Base-by-base conservation (phyloP, 2,888 invertebrate species). In the Athetis lepigone region DNA sequence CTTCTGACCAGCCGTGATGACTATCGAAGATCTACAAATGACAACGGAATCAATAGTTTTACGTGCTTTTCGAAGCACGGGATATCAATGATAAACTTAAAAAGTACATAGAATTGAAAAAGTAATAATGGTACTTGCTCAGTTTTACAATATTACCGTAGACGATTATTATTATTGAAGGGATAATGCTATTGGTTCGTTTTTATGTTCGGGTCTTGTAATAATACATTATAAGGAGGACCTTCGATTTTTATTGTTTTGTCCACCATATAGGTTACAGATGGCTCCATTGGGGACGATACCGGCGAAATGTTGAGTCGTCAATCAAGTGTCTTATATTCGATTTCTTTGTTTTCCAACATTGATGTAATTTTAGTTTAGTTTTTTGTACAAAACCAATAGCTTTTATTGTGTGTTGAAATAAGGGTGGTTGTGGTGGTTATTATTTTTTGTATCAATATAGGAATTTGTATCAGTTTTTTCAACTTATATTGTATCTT, bases 241-340 rank as follows among this genome's bases (percentile, higher is more conserved):
- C 39, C 25, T 45, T 56, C 43, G 23, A 16, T 39, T 74, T 51
- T 56, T 72, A 73, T 47, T 69, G 62, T 68, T 58, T 56, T 55
- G 62, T 58, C 54, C 27, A 72, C 42, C 74, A 56, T 40, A 56
- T 74, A 56, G 55, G 59, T 55, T 64, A 33, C 51, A 49, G 29
- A 73, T 51, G 21, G 40, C 37, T 57, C 75, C 73, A 65, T 60
- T 8, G 75, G 70, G 75, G 19, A 62, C 51, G 25, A 45, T 58
- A 57, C 23, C 18, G 40, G 33, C 37, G 47, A 73, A 62, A 71
- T 71, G 49, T 57, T 54, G 62, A 56, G 56, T 64, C 13, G 40
- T 57, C 55, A 58, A 76, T 75, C 72, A 55, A 69, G 13, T 47
- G 46, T 29, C 36, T 47, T 42, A 58, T 65, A 47, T 60, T 54